phyloP scores from a whole-genome alignment of 2,113 vertebrate species.

The Isurus oxyrinchus region DNA sequence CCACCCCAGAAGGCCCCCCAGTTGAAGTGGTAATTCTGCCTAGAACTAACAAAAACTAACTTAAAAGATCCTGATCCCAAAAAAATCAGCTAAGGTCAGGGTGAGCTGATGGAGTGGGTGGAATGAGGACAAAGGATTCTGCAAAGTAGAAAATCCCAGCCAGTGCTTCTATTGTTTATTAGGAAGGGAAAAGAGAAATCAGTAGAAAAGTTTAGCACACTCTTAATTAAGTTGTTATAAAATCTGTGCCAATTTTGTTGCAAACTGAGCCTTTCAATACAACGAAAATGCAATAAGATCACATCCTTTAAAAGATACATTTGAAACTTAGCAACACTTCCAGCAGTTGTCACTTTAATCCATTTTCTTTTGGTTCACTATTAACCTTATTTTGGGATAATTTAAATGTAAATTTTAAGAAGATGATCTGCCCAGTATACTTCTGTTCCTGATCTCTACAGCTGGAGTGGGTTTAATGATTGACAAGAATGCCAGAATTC shows the following conservation, averaged over 20 bases:
- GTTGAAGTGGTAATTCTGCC: neutral
- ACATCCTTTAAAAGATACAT: neutral
- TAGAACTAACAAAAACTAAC: neutral
- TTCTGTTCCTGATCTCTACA: neutral
- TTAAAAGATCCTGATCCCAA: neutral
- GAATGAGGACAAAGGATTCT: neutral
- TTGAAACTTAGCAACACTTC: neutral
- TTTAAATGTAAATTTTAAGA: constrained; percentile 23
- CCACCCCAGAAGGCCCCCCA: neutral
- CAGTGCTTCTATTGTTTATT: neutral
- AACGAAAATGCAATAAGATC: neutral
- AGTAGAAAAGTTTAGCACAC: neutral
- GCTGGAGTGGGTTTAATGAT: neutral
- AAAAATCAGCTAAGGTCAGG: neutral
- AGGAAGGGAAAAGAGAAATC: neutral
- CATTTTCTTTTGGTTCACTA: neutral
- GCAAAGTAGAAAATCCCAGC: neutral
- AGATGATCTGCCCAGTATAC: neutral
- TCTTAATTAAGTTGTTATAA: neutral
- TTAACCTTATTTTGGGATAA: neutral
- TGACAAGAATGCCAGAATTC: neutral
- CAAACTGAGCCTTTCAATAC: neutral
- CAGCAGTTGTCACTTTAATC: neutral
- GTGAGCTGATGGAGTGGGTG: neutral
- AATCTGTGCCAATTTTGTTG: neutral